Evolutionary conservation across 2,113 vertebrate genomes (phyloP).

Genomic region (Ailuropoda melanoleuca): DNA sequence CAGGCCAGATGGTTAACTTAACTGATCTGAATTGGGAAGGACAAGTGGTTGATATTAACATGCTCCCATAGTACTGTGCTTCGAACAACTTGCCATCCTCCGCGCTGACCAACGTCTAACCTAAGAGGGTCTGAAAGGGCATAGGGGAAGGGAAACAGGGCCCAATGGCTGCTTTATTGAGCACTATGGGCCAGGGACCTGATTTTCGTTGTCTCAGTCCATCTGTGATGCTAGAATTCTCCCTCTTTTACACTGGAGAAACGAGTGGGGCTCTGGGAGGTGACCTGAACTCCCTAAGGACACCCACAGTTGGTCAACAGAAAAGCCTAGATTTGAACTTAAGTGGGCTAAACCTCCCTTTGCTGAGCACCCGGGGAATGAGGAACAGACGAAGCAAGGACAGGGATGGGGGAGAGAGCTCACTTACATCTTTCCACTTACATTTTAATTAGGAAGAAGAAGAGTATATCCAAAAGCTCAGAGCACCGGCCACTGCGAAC

Average conservation of each 20-base stretch:
- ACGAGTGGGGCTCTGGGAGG: no score
- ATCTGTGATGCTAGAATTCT: neutral
- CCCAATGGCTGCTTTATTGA: neutral
- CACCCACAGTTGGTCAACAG: neutral
- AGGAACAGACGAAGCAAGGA: neutral
- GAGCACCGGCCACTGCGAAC: no score
- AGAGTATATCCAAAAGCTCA: neutral
- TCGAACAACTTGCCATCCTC: neutral
- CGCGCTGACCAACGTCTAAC: neutral
- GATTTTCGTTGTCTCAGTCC: neutral
- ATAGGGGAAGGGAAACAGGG: neutral
- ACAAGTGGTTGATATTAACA: neutral
- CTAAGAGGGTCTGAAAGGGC: neutral
- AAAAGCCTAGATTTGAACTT: neutral
- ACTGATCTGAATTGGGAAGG: neutral
- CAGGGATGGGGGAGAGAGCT: neutral
- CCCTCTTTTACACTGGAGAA: neutral
- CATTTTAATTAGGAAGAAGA: neutral
- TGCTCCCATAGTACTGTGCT: neutral
- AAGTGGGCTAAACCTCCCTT: neutral
- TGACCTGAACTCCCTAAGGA: neutral
- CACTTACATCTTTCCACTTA: neutral
- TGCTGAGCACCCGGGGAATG: neutral
- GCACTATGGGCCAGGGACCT: neutral
- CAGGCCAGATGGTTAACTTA: neutral